Conservation (phyloP, 2,888 invertebrate genomes). For the Halictus ligatus region DNA sequence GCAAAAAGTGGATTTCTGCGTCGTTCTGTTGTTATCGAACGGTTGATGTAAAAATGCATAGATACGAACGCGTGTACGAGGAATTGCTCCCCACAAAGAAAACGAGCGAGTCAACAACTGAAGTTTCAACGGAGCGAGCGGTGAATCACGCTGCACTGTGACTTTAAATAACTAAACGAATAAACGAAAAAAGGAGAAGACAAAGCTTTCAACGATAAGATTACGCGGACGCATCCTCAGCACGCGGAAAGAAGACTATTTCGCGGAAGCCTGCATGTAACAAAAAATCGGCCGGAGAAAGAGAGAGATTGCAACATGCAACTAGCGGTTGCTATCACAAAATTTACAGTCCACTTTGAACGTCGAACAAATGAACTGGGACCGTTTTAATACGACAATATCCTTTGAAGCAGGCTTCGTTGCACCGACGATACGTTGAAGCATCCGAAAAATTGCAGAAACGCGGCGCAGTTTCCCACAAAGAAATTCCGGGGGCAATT, state of each 20-base stretch:
- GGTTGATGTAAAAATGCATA: background rate
- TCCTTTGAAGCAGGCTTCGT: background rate
- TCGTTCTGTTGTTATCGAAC: background rate
- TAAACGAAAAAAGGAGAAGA: background rate
- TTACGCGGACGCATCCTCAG: constrained; percentile 7
- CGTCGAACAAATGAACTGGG: background rate
- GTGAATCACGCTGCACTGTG: background rate
- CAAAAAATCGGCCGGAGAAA: background rate
- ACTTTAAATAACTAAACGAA: constrained; percentile 6
- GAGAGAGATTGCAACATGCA: background rate
- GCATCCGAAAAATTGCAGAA: background rate
- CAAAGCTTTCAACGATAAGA: background rate
- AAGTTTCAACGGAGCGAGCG: background rate
- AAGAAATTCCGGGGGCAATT: background rate
- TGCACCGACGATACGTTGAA: background rate
- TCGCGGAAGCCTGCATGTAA: background rate
- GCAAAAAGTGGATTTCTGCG: background rate
- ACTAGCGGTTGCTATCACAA: background rate
- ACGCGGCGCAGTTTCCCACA: background rate
- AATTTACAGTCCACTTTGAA: background rate
- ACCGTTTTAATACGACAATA: background rate
- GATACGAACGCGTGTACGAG: background rate
- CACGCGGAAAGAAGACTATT: background rate
- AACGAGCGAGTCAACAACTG: background rate
- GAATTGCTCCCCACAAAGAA: background rate